Evolutionary conservation across 2,888 invertebrate genomes (phyloP).

Genomic region (Sminthurinus aureus): DNA sequence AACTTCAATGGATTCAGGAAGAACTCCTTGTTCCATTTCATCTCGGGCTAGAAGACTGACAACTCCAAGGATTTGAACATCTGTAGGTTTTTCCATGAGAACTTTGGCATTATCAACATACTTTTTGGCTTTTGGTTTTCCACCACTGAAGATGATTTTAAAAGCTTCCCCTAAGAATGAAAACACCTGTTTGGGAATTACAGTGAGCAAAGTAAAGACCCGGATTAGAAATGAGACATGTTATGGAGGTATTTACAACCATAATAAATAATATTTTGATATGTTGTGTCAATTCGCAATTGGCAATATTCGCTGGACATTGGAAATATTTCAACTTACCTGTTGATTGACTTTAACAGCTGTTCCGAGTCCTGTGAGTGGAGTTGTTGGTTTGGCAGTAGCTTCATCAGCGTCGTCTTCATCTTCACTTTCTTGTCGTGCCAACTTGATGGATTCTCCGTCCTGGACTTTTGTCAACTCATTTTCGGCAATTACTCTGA

Average conservation of each 20-base stretch:
- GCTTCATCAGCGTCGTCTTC: constrained; percentile 37
- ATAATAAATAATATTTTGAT: not conserved
- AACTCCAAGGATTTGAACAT: constrained; percentile 33
- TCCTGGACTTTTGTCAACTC: constrained; percentile 20
- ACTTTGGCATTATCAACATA: constrained; percentile 29
- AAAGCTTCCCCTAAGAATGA: constrained; percentile 43
- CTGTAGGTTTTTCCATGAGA: constrained; percentile 15
- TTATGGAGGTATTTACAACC: not conserved
- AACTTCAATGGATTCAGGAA: not conserved
- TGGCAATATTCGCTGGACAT: too few relatives aligned
- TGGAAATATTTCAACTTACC: constrained; percentile 20
- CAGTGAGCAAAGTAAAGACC: constrained; percentile 21
- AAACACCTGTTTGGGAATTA: constrained; percentile 32
- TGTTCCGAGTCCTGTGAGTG: constrained; percentile 41
- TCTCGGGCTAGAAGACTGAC: constrained; percentile 36
- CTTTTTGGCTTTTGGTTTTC: constrained; percentile 9
- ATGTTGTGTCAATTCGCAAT: constrained; percentile 8
- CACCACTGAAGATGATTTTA: constrained; percentile 40
- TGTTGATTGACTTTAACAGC: constrained; percentile 48
- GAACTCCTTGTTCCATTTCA: not conserved
- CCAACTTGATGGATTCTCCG: not conserved
- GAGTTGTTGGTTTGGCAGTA: constrained; percentile 38
- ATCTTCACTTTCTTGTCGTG: constrained; percentile 22
- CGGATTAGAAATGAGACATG: too few relatives aligned
- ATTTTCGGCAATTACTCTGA: constrained; percentile 30